Conservation (phyloP, 2,888 invertebrate species). For the Prosapia bicincta region DNA sequence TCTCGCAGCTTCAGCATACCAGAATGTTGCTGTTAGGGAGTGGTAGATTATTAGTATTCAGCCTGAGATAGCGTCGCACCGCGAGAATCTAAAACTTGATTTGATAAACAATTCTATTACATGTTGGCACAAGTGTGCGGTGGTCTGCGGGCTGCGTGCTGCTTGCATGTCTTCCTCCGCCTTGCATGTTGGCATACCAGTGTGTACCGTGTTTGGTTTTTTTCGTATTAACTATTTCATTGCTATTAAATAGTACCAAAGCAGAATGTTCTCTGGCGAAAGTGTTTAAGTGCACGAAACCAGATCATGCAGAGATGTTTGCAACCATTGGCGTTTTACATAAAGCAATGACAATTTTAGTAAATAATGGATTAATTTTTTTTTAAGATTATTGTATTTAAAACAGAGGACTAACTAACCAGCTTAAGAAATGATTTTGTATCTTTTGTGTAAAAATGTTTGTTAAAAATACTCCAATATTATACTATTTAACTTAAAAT, state of each 20-base stretch:
- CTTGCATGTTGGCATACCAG: background rate
- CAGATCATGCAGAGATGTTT: background rate
- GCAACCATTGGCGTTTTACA: no score
- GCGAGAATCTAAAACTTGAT: background rate
- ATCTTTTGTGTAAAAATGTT: no score
- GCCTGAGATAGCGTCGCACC: background rate
- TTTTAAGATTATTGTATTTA: no score
- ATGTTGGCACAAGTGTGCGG: background rate
- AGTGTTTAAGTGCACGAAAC: background rate
- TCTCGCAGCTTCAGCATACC: background rate
- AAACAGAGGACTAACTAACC: no score
- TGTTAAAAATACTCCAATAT: no score
- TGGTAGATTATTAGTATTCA: background rate
- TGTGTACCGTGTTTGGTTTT: background rate
- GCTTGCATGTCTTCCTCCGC: background rate
- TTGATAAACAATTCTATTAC: conserved; percentile 2
- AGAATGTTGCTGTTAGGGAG: background rate
- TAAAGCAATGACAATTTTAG: no score
- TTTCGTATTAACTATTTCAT: background rate
- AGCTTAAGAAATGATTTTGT: no score
- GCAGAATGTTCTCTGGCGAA: background rate
- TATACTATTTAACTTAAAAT: no score
- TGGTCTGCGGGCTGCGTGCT: background rate
- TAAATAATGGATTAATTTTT: no score
- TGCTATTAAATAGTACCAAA: background rate